phyloP scores from a whole-genome alignment of 1,140 invertebrate species.

The Cataglyphis hispanica region DNA sequence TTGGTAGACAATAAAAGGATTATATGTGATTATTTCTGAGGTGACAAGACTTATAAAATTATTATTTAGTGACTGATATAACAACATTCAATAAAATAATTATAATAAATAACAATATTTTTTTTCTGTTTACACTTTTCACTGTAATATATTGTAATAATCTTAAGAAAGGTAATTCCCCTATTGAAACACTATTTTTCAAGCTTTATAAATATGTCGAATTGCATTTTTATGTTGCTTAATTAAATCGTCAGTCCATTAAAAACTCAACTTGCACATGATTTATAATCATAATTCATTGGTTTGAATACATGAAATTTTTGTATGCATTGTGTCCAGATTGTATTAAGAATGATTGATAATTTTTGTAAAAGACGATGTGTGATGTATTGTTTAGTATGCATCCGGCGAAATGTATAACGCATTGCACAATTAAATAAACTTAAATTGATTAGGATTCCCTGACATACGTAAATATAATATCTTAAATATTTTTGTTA shows the following conservation, averaged over 20 bases:
- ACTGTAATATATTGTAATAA: neutral
- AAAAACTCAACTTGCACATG: neutral
- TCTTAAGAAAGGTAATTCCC: neutral
- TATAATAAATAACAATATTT: too few relatives aligned
- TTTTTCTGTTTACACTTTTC: neutral
- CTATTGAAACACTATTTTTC: neutral
- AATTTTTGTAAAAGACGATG: too few relatives aligned
- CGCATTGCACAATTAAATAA: neutral
- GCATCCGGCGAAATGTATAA: too few relatives aligned
- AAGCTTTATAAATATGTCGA: neutral
- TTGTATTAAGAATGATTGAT: too few relatives aligned
- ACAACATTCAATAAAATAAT: neutral
- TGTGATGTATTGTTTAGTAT: too few relatives aligned
- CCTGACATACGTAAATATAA: neutral
- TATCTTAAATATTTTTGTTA: neutral
- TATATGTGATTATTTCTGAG: neutral
- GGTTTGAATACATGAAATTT: slow-evolving; percentile 17
- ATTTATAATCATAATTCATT: neutral
- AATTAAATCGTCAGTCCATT: neutral
- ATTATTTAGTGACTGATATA: neutral
- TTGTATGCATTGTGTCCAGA: neutral
- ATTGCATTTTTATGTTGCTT: neutral
- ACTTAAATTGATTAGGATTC: neutral
- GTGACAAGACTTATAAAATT: neutral
- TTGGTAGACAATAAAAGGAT: slow-evolving; percentile 54